These are phyloP conservation scores for Oreochromis spilurus DNA, from an alignment of 2,113 vertebrate species.

Conservation along the genomic window DNA sequence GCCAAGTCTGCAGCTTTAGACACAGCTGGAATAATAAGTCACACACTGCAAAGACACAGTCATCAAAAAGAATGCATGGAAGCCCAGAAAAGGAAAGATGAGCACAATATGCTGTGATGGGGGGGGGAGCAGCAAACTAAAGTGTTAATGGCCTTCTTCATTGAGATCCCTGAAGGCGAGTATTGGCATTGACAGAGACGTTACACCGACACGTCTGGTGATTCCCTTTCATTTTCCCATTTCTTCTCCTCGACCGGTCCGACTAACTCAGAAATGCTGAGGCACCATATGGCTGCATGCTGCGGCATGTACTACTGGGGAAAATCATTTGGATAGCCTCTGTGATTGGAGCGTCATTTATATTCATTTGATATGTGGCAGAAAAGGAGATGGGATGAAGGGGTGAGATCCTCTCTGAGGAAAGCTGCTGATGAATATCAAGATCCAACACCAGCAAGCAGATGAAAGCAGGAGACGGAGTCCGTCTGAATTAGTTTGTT, in stretches of 20 bases:
- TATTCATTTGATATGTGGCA: neutral
- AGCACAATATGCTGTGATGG: neutral
- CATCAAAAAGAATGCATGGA: neutral
- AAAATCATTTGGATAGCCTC: constrained; percentile 3
- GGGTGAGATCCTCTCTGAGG: neutral
- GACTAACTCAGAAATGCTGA: neutral
- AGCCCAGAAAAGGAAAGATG: neutral
- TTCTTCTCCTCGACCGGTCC: neutral
- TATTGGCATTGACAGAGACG: constrained; percentile 1
- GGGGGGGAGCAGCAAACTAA: neutral
- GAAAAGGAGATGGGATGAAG: neutral
- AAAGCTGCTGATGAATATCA: neutral
- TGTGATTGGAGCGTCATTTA: neutral
- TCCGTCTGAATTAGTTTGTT: fast-evolving
- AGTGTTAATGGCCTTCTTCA: neutral
- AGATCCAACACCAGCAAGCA: neutral
- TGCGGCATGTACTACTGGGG: constrained; percentile 4
- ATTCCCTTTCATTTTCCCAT: neutral
- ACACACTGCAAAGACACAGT: neutral
- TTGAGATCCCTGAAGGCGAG: neutral
- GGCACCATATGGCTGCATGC: constrained; percentile 8
- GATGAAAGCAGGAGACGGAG: neutral
- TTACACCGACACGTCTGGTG: neutral
- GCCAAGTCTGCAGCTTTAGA: constrained; percentile 11
- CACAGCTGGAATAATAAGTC: constrained; percentile 39